A percentile compares a stretch with the other conserved stretches of the same genome.
These are phyloP conservation scores for Heliconius cydno DNA, from an alignment of 2,888 invertebrate species.

Conservation along the genomic window DNA sequence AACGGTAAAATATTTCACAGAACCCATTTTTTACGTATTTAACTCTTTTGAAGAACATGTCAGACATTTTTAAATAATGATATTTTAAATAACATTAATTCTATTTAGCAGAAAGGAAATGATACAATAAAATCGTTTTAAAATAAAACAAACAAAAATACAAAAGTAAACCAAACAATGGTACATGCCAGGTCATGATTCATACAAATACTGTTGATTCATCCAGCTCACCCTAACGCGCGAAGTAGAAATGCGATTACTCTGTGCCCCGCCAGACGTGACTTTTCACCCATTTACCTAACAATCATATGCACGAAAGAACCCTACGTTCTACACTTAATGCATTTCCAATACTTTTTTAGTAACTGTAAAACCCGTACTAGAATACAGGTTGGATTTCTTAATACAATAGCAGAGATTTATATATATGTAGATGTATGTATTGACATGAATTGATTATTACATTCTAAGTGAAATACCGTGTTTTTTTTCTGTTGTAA, in stretches of 20 bases:
- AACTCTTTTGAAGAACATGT: background rate
- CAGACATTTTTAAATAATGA: background rate
- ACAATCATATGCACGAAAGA: constrained; percentile 65
- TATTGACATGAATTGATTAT: background rate
- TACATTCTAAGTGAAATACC: background rate
- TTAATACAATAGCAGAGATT: constrained; percentile 28
- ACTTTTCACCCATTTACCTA: constrained; percentile 64
- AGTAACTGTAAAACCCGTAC: constrained; percentile 39
- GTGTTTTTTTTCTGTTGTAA: background rate
- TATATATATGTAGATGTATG: background rate
- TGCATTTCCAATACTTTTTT: constrained; percentile 48
- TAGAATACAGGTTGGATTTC: constrained; percentile 31
- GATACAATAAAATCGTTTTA: constrained; percentile 19
- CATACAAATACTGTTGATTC: constrained; percentile 35
- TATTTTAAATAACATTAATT: constrained; percentile 18
- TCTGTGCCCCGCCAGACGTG: constrained; percentile 56
- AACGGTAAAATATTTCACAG: background rate
- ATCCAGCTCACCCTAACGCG: constrained; percentile 35
- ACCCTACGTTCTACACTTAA: constrained; percentile 52
- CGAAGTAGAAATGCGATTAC: constrained; percentile 58
- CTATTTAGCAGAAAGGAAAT: constrained; percentile 20
- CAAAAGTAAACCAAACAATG: constrained; percentile 33
- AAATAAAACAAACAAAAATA: constrained; percentile 31
- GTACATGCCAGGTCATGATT: constrained; percentile 37
- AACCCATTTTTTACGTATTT: background rate